These are phyloP conservation scores for Sycophila sp. DNA, from an alignment of 1,140 invertebrate genomes.

Conservation along the genomic window DNA sequence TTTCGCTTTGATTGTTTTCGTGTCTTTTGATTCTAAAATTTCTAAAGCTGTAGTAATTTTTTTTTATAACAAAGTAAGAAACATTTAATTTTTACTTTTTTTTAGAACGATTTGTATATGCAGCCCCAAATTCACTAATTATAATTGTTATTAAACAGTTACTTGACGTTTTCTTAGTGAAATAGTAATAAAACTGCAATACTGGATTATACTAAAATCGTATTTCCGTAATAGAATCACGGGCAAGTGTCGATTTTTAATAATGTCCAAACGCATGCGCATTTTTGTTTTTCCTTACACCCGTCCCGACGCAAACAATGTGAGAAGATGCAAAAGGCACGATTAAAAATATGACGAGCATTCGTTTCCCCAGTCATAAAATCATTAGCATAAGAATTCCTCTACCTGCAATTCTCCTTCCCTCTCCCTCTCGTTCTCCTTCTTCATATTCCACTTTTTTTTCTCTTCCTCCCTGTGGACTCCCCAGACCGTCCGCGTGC, in stretches of 20 bases:
- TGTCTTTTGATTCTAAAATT: no score
- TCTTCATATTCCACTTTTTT: constrained; percentile 37
- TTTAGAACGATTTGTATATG: no score
- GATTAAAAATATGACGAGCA: constrained; percentile 68
- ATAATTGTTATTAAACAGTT: no score
- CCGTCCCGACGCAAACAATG: constrained; percentile 19
- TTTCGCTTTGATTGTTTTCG: no score
- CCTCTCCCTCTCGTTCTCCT: constrained; percentile 20
- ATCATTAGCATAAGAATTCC: constrained; percentile 69
- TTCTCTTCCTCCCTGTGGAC: not conserved
- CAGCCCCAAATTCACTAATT: no score
- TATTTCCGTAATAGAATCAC: constrained; percentile 3
- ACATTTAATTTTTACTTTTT: no score
- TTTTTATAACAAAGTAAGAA: no score
- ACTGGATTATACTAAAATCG: constrained; percentile 21
- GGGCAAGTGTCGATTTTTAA: constrained; percentile 31
- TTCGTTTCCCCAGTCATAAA: constrained; percentile 68
- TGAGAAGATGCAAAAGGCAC: constrained; percentile 54
- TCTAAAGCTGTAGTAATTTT: no score
- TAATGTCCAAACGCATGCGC: constrained; percentile 42
- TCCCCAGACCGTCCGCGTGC: constrained; percentile 37
- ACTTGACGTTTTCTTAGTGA: no score
- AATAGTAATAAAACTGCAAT: no score
- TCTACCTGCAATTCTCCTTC: constrained; percentile 58
- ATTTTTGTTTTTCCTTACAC: not conserved